These are phyloP conservation scores for Alethe diademata DNA, from an alignment of 2,113 vertebrate genomes.

Conservation along the genomic window DNA sequence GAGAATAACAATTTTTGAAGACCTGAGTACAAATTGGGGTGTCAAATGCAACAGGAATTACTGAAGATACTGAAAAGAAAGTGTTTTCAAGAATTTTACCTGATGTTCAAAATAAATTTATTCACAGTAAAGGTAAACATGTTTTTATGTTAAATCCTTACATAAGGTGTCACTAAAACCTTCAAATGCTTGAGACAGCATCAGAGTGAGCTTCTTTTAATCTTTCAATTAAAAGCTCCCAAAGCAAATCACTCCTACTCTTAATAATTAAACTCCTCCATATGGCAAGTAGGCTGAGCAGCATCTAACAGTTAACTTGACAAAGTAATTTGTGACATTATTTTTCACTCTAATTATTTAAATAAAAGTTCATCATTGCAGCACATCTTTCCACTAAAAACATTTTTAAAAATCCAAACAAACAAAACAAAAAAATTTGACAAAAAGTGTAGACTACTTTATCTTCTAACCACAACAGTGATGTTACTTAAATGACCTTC, in stretches of 20 bases:
- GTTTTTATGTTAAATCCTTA: constrained; percentile 1
- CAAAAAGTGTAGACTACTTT: neutral
- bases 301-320: constrained; percentile 41
- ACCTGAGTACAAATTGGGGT: neutral
- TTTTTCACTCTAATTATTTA: neutral
- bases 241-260: constrained; percentile 62
- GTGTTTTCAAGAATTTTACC: neutral
- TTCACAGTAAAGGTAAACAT: neutral
- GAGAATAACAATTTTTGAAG: neutral
- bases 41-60: neutral
- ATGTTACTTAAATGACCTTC: neutral
- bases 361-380: neutral
- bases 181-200: neutral
- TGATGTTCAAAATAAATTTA: neutral
- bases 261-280: constrained; percentile 63
- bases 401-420: neutral
- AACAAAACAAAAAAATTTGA: neutral
- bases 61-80: neutral
- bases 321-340: constrained; percentile 35
- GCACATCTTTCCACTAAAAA: neutral
- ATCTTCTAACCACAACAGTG: constrained; percentile 5
- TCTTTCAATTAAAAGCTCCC: constrained; percentile 55
- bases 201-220: constrained; percentile 12
- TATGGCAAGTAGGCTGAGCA: constrained; percentile 58
- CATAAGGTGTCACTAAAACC: constrained; percentile 10